Conservation (phyloP, 2,888 invertebrate species). For the Drosophila austrosaltans region DNA sequence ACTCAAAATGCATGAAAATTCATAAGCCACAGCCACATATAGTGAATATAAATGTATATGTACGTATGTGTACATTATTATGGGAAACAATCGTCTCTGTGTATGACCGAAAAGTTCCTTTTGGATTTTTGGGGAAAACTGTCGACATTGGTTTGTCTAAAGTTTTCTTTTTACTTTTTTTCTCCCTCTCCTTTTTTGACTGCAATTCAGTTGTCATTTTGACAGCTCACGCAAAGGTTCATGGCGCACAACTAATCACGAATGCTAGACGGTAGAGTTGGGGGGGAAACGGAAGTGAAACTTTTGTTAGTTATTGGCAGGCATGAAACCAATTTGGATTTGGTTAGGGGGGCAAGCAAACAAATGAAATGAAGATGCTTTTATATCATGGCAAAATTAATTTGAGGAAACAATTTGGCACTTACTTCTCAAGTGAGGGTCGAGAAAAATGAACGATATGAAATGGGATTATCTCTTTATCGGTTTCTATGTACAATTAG, state of each 20-base stretch:
- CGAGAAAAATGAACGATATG: neutral
- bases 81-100: conserved; percentile 71
- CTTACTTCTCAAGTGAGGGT: conserved; percentile 6
- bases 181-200: conserved; percentile 18
- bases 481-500: neutral
- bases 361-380: conserved; percentile 27
- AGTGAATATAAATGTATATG: neutral
- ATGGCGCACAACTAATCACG: conserved; percentile 32
- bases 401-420: conserved; percentile 9
- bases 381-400: conserved; percentile 11
- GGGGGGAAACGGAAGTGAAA: conserved; percentile 9
- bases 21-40: conserved; percentile 51
- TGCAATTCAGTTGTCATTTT: conserved; percentile 74
- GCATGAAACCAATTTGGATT: conserved; percentile 53
- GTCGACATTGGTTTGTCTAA: conserved; percentile 65
- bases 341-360: conserved; percentile 28
- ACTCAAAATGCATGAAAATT: conserved; percentile 73
- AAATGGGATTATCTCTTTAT: neutral
- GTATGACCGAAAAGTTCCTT: conserved; percentile 8
- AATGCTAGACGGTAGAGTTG: conserved; percentile 15
- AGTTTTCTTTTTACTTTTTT: conserved; percentile 37
- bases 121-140: conserved; percentile 18
- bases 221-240: conserved; percentile 75
- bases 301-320: conserved; percentile 59
- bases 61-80: conserved; percentile 48